phyloP scores from a whole-genome alignment of 2,888 invertebrate species.

The Clostera curtula region DNA sequence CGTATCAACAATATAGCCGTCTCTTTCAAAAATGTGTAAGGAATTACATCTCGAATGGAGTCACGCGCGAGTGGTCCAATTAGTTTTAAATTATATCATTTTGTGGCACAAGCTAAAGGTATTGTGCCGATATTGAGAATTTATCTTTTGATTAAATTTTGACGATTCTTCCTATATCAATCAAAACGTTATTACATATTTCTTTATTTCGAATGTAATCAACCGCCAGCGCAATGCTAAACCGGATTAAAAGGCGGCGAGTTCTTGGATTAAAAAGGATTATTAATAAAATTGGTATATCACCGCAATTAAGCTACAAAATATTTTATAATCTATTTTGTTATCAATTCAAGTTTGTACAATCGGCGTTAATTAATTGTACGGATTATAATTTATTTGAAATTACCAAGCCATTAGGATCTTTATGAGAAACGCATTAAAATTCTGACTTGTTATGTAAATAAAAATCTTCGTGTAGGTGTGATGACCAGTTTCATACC shows the following conservation, averaged over 20 bases:
- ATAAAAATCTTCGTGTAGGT: no score
- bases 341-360: conserved; percentile 46
- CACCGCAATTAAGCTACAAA: no score
- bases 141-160: conserved; percentile 5
- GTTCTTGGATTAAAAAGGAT: no score
- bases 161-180: conserved; percentile 17
- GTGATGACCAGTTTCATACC: no score
- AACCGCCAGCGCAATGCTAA: no score
- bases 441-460: conserved; percentile 37
- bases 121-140: conserved; percentile 12
- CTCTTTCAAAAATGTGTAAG: conserved; percentile 34
- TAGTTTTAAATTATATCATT: conserved; percentile 34
- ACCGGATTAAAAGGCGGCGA: no score
- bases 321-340: no score
- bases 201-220: no score
- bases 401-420: conserved; percentile 31
- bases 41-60: conserved; percentile 43
- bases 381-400: conserved; percentile 17
- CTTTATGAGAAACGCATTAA: conserved; percentile 22
- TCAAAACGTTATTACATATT: conserved; percentile 13
- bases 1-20: conserved; percentile 17
- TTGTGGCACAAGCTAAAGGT: conserved; percentile 8
- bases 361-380: conserved; percentile 42
- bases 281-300: no score
- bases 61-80: conserved; percentile 52